phyloP scores from a whole-genome alignment of 2,113 vertebrate genomes.

The Myanophis thanlyinensis region DNA sequence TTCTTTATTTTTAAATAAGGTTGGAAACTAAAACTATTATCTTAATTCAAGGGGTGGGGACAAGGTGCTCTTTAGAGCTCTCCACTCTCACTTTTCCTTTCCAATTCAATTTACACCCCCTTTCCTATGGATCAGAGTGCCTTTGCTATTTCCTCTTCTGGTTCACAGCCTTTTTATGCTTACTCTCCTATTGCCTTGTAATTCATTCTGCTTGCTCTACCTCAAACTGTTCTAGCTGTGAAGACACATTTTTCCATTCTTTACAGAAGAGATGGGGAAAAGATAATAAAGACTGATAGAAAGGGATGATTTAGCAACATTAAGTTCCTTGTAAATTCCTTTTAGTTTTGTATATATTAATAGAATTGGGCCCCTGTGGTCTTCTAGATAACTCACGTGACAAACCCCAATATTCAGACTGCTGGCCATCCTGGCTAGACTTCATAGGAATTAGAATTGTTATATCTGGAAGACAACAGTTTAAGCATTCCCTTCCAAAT shows the following conservation, averaged over 20 bases:
- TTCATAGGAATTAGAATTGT: neutral
- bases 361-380: neutral
- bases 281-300: neutral
- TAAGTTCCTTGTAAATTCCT: neutral
- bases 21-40: neutral
- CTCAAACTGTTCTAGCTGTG: neutral
- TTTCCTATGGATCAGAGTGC: neutral
- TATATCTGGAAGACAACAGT: neutral
- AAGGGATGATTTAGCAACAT: neutral
- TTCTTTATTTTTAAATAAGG: neutral
- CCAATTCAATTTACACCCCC: neutral
- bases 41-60: neutral
- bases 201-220: neutral
- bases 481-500: accelerated
- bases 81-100: neutral
- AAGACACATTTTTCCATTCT: neutral
- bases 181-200: neutral
- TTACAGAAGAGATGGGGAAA: neutral
- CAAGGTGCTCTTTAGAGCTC: neutral
- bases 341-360: neutral
- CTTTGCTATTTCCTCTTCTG: neutral
- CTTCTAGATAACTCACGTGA: neutral
- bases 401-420: neutral
- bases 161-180: neutral
- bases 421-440: neutral